Base-by-base conservation (phyloP, 2,888 invertebrate species). In the Suillia variegata region DNA sequence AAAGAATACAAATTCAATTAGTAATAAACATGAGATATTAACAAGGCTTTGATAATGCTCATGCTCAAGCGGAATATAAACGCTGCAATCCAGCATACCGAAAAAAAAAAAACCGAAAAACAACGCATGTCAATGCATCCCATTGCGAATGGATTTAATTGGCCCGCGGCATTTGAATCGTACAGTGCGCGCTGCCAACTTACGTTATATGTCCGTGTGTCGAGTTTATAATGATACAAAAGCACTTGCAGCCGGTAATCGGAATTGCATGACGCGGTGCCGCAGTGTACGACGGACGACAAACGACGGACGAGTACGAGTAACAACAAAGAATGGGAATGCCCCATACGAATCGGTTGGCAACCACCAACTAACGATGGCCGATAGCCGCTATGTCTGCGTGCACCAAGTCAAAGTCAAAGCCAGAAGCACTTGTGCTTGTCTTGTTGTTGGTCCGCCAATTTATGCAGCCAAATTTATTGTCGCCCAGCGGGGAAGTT, bases 1-100 rank as follows among this genome's bases (percentile, higher is more conserved):
- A 48, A 49, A 21, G 24, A 42, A 54, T 33, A 53, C 67, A 68
- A 73, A 73, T 73, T 73, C 74, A 73, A 73, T 73, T 73, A 74
- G 73, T 73, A 74, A 74, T 73, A 73, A 73, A 73, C 34, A 42
- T 22, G 51, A 18, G 13, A 5, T 20, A 18, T 20, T 31, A 50
- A 13, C 72, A 66, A 71, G 72, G 62, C 66, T 68, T 65, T 69
- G 74, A 69, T 68, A 67, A 54, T 48, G 17, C 12, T 12, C 31
- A 38, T 3, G 26, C 26, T 17, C 2, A 26, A 34, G 26, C 18
- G 38, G 15, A 38, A 38, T 26, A 54, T 22, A 42, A 42, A 42
- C 4, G 64, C 56, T 18, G 20, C 18, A 2, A 65, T 67, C 61
- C 26, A 10, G n/a, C 18, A 58, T 21, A 47, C 24, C 45, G 47